Percentiles rank a stretch among this genome's conserved stretches.
Evolutionary conservation across 92 coral and sea anemone genomes (phyloP).

Genomic region (Hydrozoanthus gracilis): DNA sequence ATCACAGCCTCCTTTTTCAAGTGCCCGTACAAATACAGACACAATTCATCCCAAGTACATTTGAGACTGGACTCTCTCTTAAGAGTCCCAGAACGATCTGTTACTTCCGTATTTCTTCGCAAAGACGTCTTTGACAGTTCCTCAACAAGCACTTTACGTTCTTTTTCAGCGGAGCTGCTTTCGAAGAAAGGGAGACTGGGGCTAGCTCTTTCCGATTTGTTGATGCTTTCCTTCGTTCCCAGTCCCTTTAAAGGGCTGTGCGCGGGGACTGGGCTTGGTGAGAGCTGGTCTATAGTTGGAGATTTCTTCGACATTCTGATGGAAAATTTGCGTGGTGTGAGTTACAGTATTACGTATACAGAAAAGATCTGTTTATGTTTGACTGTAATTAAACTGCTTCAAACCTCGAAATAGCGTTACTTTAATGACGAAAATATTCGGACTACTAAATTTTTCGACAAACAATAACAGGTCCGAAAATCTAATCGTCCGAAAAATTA

Average conservation of each 20-base stretch:
- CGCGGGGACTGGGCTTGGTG: conserved; percentile 27
- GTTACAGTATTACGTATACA: no score
- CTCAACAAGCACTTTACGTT: background rate
- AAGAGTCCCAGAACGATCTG: conserved; percentile 4
- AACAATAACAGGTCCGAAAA: background rate
- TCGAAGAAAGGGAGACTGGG: conserved; percentile 15
- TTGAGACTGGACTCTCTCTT: background rate
- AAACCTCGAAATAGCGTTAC: no score
- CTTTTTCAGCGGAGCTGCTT: conserved; percentile 2
- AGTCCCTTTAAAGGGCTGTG: background rate
- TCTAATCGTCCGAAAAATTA: background rate
- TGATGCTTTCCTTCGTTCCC: background rate
- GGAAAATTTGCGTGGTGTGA: background rate
- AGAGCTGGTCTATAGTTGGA: conserved; percentile 15
- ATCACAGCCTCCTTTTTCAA: conserved; percentile 52
- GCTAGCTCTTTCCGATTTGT: conserved; percentile 15
- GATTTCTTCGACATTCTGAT: conserved; percentile 14
- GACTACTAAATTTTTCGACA: no score
- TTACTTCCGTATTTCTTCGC: background rate
- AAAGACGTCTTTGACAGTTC: background rate
- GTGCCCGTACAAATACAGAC: conserved; percentile 76
- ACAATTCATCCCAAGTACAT: conserved; percentile 76
- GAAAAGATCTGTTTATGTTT: no score
- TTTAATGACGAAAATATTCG: no score
- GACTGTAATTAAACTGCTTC: no score